Base-by-base conservation (phyloP, 2,797 vertebrate species). In the Aphelocoma californica region DNA sequence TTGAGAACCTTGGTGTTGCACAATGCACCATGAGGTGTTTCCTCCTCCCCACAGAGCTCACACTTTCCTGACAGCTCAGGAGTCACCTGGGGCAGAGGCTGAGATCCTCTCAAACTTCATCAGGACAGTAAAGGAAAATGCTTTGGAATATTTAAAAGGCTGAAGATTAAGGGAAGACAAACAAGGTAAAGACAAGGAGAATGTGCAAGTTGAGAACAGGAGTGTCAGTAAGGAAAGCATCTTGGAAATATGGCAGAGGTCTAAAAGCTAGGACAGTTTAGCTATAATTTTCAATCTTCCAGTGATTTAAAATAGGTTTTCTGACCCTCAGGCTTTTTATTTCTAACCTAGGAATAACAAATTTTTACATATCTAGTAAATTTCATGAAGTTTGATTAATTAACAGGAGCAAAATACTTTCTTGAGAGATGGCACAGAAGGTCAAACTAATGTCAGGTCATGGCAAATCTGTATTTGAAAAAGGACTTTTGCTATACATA, bases 401-500 rank as follows among this genome's bases (percentile, higher is more conserved):
- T 84, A 83, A 32, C n/a, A 23, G 4, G 12, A 85, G 40, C 6
- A 92, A 88, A 85, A 88, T 47, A 47, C 15, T 58, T 78, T 50
- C 50, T 40, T 87, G 60, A 86, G 71, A 77, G 50, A 80, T 51
- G 53, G 38, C 13, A 2, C 3, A 15, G 81, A 94, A 95, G 77
- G 86, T 94, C 83, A 96, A 54, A 92, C 13, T 71, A 74, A 69
- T 15, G n/a, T 56, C 61, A 87, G 67, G 78, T 67, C 48, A 10
- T n/a, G 42, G 90, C 45, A 91, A 89, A 94, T 77, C 83, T 87
- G 65, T 89, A 80, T 94, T 91, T 94, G 93, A 88, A 90, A 96
- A 91, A 78, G 40, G 60, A 81, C 80, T 86, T 95, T 82, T 71
- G 64, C 13, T 94, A 61, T 32, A 86, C 47, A 67, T 64, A 57